Percentiles rank a stretch among this genome's conserved stretches.
Evolutionary conservation across 2,888 invertebrate species (phyloP).

Genomic region (Morpho achilles): DNA sequence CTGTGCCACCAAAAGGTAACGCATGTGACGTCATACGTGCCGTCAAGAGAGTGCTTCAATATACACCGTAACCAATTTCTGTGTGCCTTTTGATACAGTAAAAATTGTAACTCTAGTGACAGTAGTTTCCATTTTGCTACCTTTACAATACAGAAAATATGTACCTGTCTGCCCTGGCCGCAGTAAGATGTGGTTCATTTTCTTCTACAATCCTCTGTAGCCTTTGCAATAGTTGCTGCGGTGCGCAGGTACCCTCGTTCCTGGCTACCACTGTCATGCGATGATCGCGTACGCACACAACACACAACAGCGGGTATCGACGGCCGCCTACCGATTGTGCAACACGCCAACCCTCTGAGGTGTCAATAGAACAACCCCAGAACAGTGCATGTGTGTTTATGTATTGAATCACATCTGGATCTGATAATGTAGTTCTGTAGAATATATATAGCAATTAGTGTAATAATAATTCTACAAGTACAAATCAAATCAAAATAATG

Average conservation of each 20-base stretch:
- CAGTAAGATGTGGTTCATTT: slow-evolving; percentile 92
- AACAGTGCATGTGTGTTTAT: slow-evolving; percentile 92
- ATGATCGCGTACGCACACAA: slow-evolving; percentile 93
- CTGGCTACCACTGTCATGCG: slow-evolving; percentile 96
- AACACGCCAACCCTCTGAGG: slow-evolving; percentile 95
- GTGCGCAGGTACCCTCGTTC: slow-evolving; percentile 90
- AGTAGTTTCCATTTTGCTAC: too few relatives aligned
- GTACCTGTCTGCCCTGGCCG: slow-evolving; percentile 91
- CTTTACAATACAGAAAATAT: not conserved
- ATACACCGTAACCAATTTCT: too few relatives aligned
- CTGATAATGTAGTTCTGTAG: slow-evolving; percentile 83
- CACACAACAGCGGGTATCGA: slow-evolving; percentile 90
- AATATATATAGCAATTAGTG: not conserved
- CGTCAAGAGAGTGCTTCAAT: too few relatives aligned
- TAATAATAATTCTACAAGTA: not conserved
- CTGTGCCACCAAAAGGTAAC: too few relatives aligned
- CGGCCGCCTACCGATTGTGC: slow-evolving; percentile 91
- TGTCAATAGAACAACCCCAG: slow-evolving; percentile 95
- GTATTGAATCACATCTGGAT: slow-evolving; percentile 86
- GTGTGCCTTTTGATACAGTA: too few relatives aligned
- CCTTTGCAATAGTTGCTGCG: slow-evolving; percentile 84
- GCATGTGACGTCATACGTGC: too few relatives aligned
- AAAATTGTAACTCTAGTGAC: too few relatives aligned
- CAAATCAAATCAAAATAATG: too few relatives aligned
- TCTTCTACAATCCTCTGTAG: slow-evolving; percentile 88